phyloP scores from a whole-genome alignment of 2,888 invertebrate species.

The Drosophila falleni region DNA sequence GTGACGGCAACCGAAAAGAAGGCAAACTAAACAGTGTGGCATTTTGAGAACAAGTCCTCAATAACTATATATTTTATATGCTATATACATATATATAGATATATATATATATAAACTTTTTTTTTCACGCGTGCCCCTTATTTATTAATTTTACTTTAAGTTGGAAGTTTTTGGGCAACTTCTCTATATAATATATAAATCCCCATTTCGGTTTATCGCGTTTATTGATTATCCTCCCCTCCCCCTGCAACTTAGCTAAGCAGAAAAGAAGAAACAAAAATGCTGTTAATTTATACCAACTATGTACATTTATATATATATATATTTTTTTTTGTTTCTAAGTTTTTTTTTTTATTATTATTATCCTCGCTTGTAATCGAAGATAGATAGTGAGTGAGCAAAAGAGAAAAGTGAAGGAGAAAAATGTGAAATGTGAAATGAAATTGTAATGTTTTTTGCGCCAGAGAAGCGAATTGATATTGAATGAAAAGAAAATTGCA shows the following conservation, averaged over 20 bases:
- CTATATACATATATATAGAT: constrained; percentile 11
- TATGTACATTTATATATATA: constrained; percentile 46
- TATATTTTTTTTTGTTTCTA: constrained; percentile 37
- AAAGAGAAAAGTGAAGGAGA: constrained; percentile 11
- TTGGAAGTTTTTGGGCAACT: constrained; percentile 43
- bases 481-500: constrained; percentile 55
- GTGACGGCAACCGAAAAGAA: constrained; percentile 53
- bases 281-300: constrained; percentile 42
- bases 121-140: constrained; percentile 37
- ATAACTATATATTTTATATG: constrained; percentile 31
- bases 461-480: constrained; percentile 51
- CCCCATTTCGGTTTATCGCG: constrained; percentile 27
- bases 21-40: constrained; percentile 54
- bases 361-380: constrained; percentile 32
- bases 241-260: constrained; percentile 22
- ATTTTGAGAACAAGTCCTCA: constrained; percentile 45
- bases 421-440: constrained; percentile 39
- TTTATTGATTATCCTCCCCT: constrained; percentile 22
- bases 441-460: constrained; percentile 51
- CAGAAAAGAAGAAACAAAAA: constrained; percentile 1
- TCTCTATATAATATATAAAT: constrained; percentile 11
- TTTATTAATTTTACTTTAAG: constrained; percentile 61
- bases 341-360: constrained; percentile 32
- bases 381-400: constrained; percentile 13
- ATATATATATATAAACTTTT: constrained; percentile 18